A percentile compares a stretch with the other conserved stretches of the same genome.
These are phyloP conservation scores for Apodemia hepburni DNA, from an alignment of 2,888 invertebrate species.

Conservation along the genomic window DNA sequence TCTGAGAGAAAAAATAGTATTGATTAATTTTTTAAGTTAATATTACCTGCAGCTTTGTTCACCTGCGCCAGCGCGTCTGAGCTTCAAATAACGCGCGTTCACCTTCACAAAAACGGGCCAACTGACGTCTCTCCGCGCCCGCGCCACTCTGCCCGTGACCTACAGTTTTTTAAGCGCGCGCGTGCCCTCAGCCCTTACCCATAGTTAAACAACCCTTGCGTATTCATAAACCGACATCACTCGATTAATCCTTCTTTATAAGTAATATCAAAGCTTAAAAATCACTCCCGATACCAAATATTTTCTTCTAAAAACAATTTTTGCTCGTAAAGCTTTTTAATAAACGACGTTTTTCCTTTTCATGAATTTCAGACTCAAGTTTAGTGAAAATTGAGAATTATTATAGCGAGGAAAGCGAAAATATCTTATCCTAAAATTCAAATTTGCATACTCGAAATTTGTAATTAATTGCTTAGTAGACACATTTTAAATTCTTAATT, in stretches of 20 bases:
- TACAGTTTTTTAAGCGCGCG: slow-evolving; percentile 64
- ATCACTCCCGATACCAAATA: background rate
- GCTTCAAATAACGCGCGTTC: slow-evolving; percentile 45
- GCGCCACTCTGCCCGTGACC: slow-evolving; percentile 47
- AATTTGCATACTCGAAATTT: slow-evolving; percentile 59
- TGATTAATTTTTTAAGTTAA: slow-evolving; percentile 3
- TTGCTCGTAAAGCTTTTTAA: slow-evolving; percentile 10
- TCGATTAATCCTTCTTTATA: slow-evolving; percentile 17
- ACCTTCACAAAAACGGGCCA: slow-evolving; percentile 50
- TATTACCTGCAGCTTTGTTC: slow-evolving; percentile 12
- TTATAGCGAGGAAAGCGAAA: slow-evolving; percentile 40
- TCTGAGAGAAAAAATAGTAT: background rate
- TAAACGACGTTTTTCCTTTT: slow-evolving; percentile 36
- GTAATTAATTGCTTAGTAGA: slow-evolving; percentile 75
- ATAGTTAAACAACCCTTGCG: slow-evolving; percentile 64
- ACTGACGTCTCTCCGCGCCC: slow-evolving; percentile 44
- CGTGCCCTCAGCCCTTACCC: slow-evolving; percentile 55
- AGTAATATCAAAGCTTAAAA: slow-evolving; percentile 8
- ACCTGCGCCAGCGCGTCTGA: slow-evolving; percentile 35
- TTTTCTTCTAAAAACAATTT: slow-evolving; percentile 17
- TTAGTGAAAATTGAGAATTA: slow-evolving; percentile 35
- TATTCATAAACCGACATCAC: slow-evolving; percentile 62
- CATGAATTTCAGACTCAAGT: slow-evolving; percentile 55
- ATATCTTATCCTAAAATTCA: slow-evolving; percentile 41
- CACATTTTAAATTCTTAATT: slow-evolving; percentile 80